Evolutionary conservation across 2,113 vertebrate species (phyloP).

Genomic region (Eptesicus fuscus): DNA sequence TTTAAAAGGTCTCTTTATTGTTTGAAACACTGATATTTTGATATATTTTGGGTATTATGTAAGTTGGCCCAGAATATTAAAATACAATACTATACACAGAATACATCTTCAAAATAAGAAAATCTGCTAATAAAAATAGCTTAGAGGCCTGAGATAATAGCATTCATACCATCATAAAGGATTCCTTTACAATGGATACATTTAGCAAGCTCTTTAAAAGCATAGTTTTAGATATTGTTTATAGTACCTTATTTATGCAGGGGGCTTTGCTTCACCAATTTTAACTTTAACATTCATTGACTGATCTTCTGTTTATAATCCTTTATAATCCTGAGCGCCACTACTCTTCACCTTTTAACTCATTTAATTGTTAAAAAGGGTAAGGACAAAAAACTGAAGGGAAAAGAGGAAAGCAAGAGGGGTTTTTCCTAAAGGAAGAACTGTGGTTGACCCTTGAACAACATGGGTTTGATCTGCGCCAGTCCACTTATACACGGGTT

Average conservation of each 20-base stretch:
- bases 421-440: not conserved
- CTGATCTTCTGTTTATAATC: not conserved
- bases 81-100: not conserved
- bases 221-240: not conserved
- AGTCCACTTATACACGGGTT: too few relatives aligned
- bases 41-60: conserved; percentile 9
- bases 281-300: not conserved
- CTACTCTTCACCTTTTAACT: not conserved
- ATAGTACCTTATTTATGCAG: not conserved
- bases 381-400: not conserved
- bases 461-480: not conserved
- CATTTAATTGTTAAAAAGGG: not conserved
- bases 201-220: conserved; percentile 12
- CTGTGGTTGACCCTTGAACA: not conserved
- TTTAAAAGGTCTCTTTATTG: conserved; percentile 29
- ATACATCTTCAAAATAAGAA: not conserved
- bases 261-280: not conserved
- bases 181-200: not conserved
- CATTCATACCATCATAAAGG: not conserved
- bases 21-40: conserved; percentile 24
- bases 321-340: not conserved
- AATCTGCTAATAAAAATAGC: not conserved
- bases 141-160: not conserved
- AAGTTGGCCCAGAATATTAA: conserved; percentile 27
- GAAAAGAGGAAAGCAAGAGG: not conserved